Percentiles rank a stretch among this genome's conserved stretches.
Evolutionary conservation across 92 coral and sea anemone species (phyloP).

Genomic region (Ricordea florida): DNA sequence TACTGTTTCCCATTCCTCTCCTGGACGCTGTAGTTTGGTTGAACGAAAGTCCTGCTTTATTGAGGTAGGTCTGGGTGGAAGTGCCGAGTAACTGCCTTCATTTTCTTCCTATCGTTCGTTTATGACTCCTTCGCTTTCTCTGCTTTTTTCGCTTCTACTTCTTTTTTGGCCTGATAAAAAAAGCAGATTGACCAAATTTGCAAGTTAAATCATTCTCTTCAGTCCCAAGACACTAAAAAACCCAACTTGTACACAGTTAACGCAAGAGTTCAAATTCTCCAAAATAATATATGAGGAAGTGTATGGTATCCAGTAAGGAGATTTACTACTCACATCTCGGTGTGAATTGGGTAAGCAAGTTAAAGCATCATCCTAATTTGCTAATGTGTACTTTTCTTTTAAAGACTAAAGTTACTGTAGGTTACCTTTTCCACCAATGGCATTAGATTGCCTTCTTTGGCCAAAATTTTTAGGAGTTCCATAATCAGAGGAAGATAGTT

Average conservation of each 20-base stretch:
- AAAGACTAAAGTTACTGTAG: too few species aligned
- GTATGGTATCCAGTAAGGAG: too few species aligned
- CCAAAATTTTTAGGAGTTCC: slow-evolving; percentile 92
- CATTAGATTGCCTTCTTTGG: slow-evolving; percentile 87
- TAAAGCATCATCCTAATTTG: background rate
- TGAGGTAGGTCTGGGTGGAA: too few species aligned
- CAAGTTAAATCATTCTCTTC: background rate
- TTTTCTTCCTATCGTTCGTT: slow-evolving; percentile 14
- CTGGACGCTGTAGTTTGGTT: too few species aligned
- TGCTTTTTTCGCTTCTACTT: slow-evolving; percentile 73
- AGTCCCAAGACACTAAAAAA: background rate
- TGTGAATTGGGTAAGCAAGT: too few species aligned
- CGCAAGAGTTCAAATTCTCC: too few species aligned
- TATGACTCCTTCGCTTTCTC: slow-evolving; percentile 78
- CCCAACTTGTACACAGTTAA: too few species aligned
- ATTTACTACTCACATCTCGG: background rate
- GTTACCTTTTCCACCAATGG: slow-evolving; percentile 95
- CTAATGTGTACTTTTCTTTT: background rate
- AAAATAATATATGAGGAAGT: too few species aligned
- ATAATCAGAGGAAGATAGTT: slow-evolving; percentile 93
- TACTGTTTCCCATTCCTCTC: too few species aligned
- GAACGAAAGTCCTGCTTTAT: too few species aligned
- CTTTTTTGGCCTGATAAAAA: slow-evolving; percentile 75
- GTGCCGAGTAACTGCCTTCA: too few species aligned
- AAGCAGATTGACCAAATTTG: background rate